Base-by-base conservation (phyloP, 2,888 invertebrate genomes). In the Tineola bisselliella region DNA sequence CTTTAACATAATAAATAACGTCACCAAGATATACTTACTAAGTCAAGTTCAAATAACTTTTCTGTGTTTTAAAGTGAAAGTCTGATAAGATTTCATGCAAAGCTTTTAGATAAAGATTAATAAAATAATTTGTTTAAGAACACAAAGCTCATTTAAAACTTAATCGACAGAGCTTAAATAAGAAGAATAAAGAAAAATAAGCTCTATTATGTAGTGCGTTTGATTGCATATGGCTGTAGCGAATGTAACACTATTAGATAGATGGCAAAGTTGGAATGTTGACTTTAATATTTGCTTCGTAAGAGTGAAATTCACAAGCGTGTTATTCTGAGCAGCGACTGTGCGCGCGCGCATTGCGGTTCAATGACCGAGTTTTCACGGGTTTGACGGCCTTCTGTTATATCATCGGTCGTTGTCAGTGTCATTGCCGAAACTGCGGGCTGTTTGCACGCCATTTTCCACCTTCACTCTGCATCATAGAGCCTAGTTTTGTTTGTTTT, bases 331-430 rank as follows among this genome's bases (percentile, higher is more conserved):
- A 8, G 17, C 31, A 48, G 61, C 61, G 61, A 61, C 13, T 48
- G 25, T 44, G 61, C 67, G 72, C 70, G 68, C 70, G 76, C 79
- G 75, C 71, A 65, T 66, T 70, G 71, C 77, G 76, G 88, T 81
- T 87, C 87, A 87, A 87, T 81, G 87, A 84, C 88, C 87, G 87
- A 86, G 76, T 87, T 87, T 87, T 87, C 86, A 84, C 82, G 82
- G 71, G 86, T 86, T 86, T 87, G 87, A 86, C 86, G 84, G 86
- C 83, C 81, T 80, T 81, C 76, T 81, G 84, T 87, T 87, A 87
- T 87, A 86, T 87, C 87, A 87, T 79, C 84, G 82, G 76, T 75
- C 77, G 81, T 76, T 80, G 84, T 86, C 87, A 86, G 84, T 87
- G 87, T 87, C 88, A 87, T 84, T 87, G 87, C 87, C 87, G 83